Evolutionary conservation across 2,113 vertebrate species (phyloP).

Genomic region (Anser cygnoides): DNA sequence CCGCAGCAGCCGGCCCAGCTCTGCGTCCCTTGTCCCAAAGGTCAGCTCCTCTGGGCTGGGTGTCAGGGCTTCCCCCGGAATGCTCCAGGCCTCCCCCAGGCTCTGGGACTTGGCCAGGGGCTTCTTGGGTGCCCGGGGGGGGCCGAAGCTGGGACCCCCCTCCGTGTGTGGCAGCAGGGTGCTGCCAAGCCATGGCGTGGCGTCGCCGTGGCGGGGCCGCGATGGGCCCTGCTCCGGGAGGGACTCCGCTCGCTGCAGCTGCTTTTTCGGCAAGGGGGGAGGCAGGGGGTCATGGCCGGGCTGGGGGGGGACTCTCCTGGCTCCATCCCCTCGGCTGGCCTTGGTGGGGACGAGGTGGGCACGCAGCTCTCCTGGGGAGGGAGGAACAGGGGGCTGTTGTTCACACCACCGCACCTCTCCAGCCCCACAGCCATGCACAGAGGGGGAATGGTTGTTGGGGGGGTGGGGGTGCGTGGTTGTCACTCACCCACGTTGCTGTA

Average conservation of each 20-base stretch:
- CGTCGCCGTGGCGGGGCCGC: fast-evolving
- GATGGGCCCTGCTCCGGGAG: constrained; percentile 44
- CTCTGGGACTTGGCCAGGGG: constrained; percentile 40
- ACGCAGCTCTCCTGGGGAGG: constrained; percentile 40
- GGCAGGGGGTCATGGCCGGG: neutral
- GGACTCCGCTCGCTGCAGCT: constrained; percentile 75
- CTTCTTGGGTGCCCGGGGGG: neutral
- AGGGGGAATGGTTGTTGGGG: no score
- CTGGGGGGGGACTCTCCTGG: neutral
- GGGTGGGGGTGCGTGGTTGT: fast-evolving
- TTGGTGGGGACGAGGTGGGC: constrained; percentile 65
- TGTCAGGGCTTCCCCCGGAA: fast-evolving
- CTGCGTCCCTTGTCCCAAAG: constrained; percentile 47
- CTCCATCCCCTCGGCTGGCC: neutral
- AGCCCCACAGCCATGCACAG: neutral
- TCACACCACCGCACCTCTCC: fast-evolving
- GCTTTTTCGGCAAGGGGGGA: constrained; percentile 82
- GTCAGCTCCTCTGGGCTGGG: constrained; percentile 37
- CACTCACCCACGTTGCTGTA: constrained; percentile 71
- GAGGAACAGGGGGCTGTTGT: neutral
- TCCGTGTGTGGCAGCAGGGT: fast-evolving
- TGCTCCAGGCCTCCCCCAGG: neutral
- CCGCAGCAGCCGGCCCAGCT: constrained; percentile 61
- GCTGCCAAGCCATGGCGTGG: neutral
- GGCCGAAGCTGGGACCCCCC: neutral